phyloP scores from a whole-genome alignment of 2,797 vertebrate species.

The Adelosebastes latens region DNA sequence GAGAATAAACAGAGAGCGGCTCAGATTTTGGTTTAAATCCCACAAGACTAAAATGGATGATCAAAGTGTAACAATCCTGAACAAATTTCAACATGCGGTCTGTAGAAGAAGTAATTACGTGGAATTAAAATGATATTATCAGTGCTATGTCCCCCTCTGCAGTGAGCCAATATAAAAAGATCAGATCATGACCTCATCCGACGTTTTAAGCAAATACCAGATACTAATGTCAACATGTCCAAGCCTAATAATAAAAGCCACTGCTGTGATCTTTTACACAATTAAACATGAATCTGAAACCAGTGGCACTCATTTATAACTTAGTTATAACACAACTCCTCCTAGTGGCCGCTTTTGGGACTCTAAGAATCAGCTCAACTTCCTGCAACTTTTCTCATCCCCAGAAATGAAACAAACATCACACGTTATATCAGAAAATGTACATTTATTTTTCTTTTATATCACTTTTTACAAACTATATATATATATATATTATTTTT shows the following conservation, averaged over 20 bases:
- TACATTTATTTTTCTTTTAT: constrained; percentile 65
- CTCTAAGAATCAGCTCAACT: neutral
- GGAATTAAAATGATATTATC: constrained; percentile 30
- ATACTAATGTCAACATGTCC: constrained; percentile 8
- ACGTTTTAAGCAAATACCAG: constrained; percentile 15
- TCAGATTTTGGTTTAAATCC: constrained; percentile 43
- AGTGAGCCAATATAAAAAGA: constrained; percentile 1
- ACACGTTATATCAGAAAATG: constrained; percentile 55
- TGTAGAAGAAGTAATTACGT: constrained; percentile 17
- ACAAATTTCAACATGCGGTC: constrained; percentile 8
- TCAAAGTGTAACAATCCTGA: constrained; percentile 26
- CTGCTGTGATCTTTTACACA: constrained; percentile 6
- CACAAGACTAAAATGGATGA: constrained; percentile 21
- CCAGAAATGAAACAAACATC: constrained; percentile 21
- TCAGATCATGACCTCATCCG: constrained; percentile 1
- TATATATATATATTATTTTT: constrained; percentile 18
- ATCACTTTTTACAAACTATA: constrained; percentile 58
- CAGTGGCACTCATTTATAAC: neutral
- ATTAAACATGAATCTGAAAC: constrained; percentile 12
- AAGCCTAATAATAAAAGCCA: neutral
- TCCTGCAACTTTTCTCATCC: neutral
- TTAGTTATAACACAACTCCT: constrained; percentile 38
- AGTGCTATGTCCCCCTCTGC: neutral
- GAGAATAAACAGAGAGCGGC: constrained; percentile 46
- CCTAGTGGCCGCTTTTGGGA: constrained; percentile 51